phyloP scores from a whole-genome alignment of 2,797 vertebrate genomes.

The Poeciliopsis presidionis region DNA sequence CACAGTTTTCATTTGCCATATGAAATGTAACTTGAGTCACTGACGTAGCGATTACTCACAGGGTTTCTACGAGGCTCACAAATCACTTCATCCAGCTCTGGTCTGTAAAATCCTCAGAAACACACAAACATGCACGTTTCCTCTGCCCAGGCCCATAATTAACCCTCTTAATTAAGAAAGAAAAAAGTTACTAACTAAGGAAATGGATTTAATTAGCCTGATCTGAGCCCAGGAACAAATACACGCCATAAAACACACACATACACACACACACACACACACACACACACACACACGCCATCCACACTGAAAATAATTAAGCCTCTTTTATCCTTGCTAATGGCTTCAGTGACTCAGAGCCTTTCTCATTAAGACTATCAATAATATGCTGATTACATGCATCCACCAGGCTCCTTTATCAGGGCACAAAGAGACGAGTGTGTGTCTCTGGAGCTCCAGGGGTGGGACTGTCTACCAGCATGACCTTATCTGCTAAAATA shows the following conservation, averaged over 20 bases:
- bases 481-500: slow-evolving; percentile 60
- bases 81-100: slow-evolving; percentile 4
- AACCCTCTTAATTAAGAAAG: slow-evolving; percentile 80
- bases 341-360: slow-evolving; percentile 79
- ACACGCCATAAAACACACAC: slow-evolving; percentile 51
- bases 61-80: slow-evolving; percentile 17
- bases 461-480: slow-evolving; percentile 30
- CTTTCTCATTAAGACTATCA: slow-evolving; percentile 82
- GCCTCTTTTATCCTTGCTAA: slow-evolving; percentile 78
- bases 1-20: not conserved
- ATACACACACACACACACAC: slow-evolving; percentile 51
- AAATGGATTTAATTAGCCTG: slow-evolving; percentile 82
- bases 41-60: slow-evolving; percentile 21
- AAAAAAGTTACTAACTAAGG: slow-evolving; percentile 77
- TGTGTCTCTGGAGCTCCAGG: slow-evolving; percentile 50
- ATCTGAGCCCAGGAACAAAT: slow-evolving; percentile 64
- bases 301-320: slow-evolving; percentile 80
- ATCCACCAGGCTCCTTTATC: slow-evolving; percentile 66
- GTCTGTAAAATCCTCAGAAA: not conserved
- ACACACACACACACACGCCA: slow-evolving; percentile 54
- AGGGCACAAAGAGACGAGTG: slow-evolving; percentile 68
- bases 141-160: slow-evolving; percentile 71
- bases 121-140: slow-evolving; percentile 33
- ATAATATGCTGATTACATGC: slow-evolving; percentile 82
- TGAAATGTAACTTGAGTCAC: slow-evolving; percentile 15